These are phyloP conservation scores for Limnephilus marmoratus DNA, from an alignment of 2,888 invertebrate species.

Conservation along the genomic window DNA sequence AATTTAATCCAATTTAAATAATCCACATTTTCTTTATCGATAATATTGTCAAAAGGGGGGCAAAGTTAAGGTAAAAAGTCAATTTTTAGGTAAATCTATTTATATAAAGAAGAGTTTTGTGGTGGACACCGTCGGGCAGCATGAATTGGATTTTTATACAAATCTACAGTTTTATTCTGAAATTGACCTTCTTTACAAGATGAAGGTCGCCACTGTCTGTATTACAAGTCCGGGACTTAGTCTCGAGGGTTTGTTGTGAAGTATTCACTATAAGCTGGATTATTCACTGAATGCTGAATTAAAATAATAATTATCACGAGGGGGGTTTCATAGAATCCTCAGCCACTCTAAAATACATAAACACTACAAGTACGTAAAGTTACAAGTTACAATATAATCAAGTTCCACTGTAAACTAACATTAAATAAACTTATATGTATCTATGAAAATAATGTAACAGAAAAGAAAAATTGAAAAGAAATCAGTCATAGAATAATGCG, in stretches of 20 bases:
- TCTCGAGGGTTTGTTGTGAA: background rate
- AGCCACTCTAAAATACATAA: background rate
- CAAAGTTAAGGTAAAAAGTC: background rate
- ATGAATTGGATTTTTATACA: too few species aligned
- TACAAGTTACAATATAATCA: background rate
- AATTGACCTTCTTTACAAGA: too few species aligned
- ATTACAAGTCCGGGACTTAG: too few species aligned
- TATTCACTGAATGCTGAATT: background rate
- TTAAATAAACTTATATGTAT: slow-evolving; percentile 10
- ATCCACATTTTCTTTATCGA: background rate
- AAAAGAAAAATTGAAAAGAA: background rate
- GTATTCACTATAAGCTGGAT: background rate
- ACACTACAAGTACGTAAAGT: background rate
- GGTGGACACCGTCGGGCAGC: too few species aligned
- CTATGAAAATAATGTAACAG: background rate
- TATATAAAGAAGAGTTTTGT: too few species aligned
- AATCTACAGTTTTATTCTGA: too few species aligned
- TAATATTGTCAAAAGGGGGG: background rate
- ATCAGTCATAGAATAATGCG: slow-evolving; percentile 21
- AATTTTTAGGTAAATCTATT: background rate
- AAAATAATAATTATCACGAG: background rate
- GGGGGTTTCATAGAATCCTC: background rate
- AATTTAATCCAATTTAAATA: background rate
- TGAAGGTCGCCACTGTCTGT: too few species aligned
- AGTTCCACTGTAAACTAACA: background rate